Evolutionary conservation across 2,888 invertebrate genomes (phyloP), one percentile per base, ranked within the genome.

Genomic region (Volucella inanis): DNA sequence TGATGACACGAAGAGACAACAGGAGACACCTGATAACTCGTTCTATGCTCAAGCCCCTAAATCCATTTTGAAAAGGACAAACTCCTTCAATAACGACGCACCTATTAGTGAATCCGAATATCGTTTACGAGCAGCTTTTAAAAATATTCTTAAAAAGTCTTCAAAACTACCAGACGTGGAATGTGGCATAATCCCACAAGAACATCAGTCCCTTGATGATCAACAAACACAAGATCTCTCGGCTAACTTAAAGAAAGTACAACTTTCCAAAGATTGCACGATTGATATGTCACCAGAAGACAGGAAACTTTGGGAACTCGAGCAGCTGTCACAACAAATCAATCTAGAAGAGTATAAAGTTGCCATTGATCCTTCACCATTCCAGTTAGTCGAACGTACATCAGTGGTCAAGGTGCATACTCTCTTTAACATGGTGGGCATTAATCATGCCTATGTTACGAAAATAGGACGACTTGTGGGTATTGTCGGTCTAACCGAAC

Each of bases 361-460:
- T 88, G 96, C 96, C 90, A 97, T 99, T 78, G 99, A 99, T 92
- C 98, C 99, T 0, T 98, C 99, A 38, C 99, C 99, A 6, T 99
- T 99, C 93, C 99, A 99, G 90, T 94, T 99, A 3, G 99, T 98
- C 0, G 98, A 98, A 90, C 94, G 97, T 87, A 98, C 98, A 0
- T 97, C 98, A 0, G 93, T 98, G 59, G 94, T 98, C 62, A 98
- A 98, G 94, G 97, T 98, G 3, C 99, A 99, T 92, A 99, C 99
- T 0, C 93, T 99, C 59, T 99, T 99, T 93, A 98, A 98, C n/a
- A 96, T 99, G 94, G 95, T 99, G 84, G 99, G 98, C 10, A 96
- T 99, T 14, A 98, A 98, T 93, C 97, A 98, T 90, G 98, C 99
- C 0, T 99, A 99, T 92, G 99, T 99, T 11, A 99, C 99, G 0